Evolutionary conservation across 2,888 invertebrate genomes (phyloP), one percentile per base, ranked within the genome.

Genomic region (Ametastegia equiseti): DNA sequence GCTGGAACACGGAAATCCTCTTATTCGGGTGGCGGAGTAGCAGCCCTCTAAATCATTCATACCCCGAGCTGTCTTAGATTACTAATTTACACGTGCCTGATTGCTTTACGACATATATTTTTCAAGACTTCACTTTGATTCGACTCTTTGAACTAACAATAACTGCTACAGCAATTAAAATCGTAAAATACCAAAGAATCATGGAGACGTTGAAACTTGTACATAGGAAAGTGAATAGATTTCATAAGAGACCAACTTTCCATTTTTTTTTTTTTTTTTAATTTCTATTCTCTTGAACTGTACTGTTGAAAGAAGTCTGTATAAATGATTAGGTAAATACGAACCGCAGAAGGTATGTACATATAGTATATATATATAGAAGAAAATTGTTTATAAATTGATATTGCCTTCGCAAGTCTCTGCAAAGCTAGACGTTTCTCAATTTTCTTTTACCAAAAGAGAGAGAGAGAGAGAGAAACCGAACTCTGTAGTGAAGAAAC

Each of bases 1-100:
- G 83, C 85, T 86, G 81, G 81, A 84, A 89, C 91, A 91, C 86
- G 88, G 87, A 87, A 91, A 91, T 90, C 90, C 91, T 91, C 90
- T 91, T 65, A 81, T 65, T 75, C 73, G 73, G 63, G 73, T 71
- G 65, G 63, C 42, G 75, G 73, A 81, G 84, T 85, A 84, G 83
- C 65, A 42, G 83, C 84, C 84, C 83, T 81, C 87, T 90, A 88
- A 90, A 90, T 90, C 87, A 90, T 90, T 88, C 88, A 89, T 85
- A 42, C 85, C 83, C 85, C 86, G 87, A 86, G 88, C 86, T 88
- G 87, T 89, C 89, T 88, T 87, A 87, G 86, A 88, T 90, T 86
- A 87, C 88, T 89, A 88, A 89, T 88, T 88, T 88, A 88, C 86
- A 82, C 82, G 81, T 82, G 83, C 81, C 82, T 83, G 84, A 87